Evolutionary conservation across 2,113 vertebrate species (phyloP), one percentile per base, ranked within the genome.

Genomic region (Esox niger): DNA sequence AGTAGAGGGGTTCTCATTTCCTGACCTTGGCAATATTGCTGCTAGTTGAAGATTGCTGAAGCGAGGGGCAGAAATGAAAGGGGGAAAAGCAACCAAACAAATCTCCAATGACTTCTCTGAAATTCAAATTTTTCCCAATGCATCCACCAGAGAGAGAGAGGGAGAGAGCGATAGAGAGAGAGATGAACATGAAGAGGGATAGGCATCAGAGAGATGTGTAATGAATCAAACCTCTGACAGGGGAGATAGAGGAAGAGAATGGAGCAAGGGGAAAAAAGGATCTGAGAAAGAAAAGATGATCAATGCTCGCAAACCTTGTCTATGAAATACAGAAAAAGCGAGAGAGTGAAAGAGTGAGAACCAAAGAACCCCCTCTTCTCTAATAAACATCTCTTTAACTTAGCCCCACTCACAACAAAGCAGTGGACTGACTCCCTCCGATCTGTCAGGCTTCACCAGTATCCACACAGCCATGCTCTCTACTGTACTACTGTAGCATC

Each of bases 401-500:
- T 79, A 74, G 76, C 67, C 65, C n/a, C 78, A 55, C 76, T 69
- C 55, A 78, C 59, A 85, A 81, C 70, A 85, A 83, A 81, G 81
- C 79, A 55, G 17, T 21, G n/a, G 20, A n/a, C n/a, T 27, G 27
- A 23, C 1, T 43, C 66, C 2, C 68, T 26, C 11, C 32, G 8
- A 21, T 23, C 67, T 49, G 64, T 49, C 55, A 52, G 65, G 38
- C 64, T 72, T 69, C 29, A 21, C 27, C 43, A 3, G 20, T 32
- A 23, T 63, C 17, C 11, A 23, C 77, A 64, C 56, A 71, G 80
- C 71, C 73, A 64, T 73, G 76, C 64, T 62, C 74, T 74, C 78
- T 63, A 54, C 76, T 81, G 79, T 79, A 81, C 73, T 76, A 87
- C 84, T 81, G 84, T 85, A 79, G 82, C 74, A 84, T 83, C 83